A percentile compares a stretch with the other conserved stretches of the same genome.
These are phyloP conservation scores for Taurulus bubalis DNA, from an alignment of 2,113 vertebrate genomes.

Conservation along the genomic window DNA sequence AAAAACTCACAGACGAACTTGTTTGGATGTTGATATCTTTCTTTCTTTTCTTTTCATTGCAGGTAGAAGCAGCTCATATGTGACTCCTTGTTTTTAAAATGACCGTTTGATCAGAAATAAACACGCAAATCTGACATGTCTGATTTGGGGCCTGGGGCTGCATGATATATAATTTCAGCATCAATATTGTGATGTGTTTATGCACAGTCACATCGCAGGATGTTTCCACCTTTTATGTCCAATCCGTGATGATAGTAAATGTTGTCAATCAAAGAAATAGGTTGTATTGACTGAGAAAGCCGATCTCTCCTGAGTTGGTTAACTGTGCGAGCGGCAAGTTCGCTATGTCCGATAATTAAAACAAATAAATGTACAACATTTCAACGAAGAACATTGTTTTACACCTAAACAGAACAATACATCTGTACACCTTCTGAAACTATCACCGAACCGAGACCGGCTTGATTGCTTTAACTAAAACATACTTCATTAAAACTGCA, in stretches of 20 bases:
- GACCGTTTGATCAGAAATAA: background rate
- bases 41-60: background rate
- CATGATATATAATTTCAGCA: background rate
- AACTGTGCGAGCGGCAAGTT: background rate
- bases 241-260: background rate
- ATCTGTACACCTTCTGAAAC: too few relatives aligned
- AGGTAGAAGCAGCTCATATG: background rate
- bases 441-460: too few relatives aligned
- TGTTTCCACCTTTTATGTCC: background rate
- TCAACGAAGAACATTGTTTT: background rate
- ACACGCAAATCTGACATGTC: background rate
- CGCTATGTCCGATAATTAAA: background rate
- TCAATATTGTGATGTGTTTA: background rate
- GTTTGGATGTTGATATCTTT: background rate
- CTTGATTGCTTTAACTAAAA: too few relatives aligned
- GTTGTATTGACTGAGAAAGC: background rate
- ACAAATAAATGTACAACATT: background rate
- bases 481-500: too few relatives aligned
- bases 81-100: background rate
- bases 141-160: background rate
- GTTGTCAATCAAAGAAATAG: background rate
- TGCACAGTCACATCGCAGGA: background rate
- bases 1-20: constrained; percentile 3
- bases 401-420: background rate
- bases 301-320: background rate